A percentile compares a stretch with the other conserved stretches of the same genome.
Evolutionary conservation across 2,797 vertebrate species (phyloP).

Genomic region (Cryptoprocta ferox): DNA sequence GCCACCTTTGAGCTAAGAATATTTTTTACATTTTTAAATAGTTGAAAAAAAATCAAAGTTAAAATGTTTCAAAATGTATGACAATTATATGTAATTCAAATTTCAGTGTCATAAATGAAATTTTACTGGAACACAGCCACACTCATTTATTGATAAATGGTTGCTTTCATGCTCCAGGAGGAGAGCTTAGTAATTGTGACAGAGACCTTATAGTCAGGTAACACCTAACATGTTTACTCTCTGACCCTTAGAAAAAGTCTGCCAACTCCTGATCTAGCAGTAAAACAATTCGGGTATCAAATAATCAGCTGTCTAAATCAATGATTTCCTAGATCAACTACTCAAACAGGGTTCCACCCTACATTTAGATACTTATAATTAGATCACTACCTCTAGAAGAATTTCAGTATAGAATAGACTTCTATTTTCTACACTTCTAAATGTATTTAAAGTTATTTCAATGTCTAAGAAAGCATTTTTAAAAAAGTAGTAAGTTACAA

Average conservation of each 20-base stretch:
- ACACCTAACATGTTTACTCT: background rate
- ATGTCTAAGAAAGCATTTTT: constrained; percentile 14
- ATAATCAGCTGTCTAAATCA: constrained; percentile 13
- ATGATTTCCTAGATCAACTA: constrained; percentile 6
- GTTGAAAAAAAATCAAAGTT: background rate
- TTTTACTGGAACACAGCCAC: background rate
- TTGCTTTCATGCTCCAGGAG: background rate
- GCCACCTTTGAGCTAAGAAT: background rate
- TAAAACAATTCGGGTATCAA: constrained; percentile 31
- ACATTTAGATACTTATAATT: constrained; percentile 11
- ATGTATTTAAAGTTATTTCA: constrained; percentile 16
- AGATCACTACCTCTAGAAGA: background rate
- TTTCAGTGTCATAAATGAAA: constrained; percentile 2
- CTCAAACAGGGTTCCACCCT: background rate
- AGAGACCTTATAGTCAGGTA: background rate
- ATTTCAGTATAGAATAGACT: constrained; percentile 15
- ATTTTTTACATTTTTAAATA: background rate
- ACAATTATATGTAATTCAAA: constrained; percentile 9
- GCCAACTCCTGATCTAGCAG: background rate
- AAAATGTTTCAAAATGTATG: background rate
- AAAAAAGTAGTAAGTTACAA: background rate
- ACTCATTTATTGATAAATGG: background rate
- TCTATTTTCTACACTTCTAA: background rate
- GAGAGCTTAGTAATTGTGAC: background rate
- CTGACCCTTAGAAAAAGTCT: background rate